Evolutionary conservation across 2,113 vertebrate species (phyloP).

Genomic region (Anas platyrhynchos): DNA sequence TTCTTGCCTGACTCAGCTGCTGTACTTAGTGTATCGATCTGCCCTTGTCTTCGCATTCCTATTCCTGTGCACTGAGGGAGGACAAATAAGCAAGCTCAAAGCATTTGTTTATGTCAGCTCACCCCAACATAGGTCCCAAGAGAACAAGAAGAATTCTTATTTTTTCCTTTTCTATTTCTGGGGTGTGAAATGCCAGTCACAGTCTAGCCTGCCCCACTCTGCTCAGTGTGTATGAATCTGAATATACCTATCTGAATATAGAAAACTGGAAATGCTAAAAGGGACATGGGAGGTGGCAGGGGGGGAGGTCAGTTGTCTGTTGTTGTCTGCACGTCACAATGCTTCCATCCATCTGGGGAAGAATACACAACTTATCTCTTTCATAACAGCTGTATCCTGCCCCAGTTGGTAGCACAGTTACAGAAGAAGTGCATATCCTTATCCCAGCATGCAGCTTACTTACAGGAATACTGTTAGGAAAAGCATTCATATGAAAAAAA

Average conservation of each 20-base stretch:
- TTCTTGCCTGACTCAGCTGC: constrained; percentile 15
- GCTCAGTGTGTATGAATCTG: not conserved
- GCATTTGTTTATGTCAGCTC: not conserved
- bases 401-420: not conserved
- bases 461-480: not conserved
- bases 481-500: not conserved
- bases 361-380: not conserved
- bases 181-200: not conserved
- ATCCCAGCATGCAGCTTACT: not conserved
- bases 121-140: not conserved
- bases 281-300: not conserved
- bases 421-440: not conserved
- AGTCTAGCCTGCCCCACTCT: not conserved
- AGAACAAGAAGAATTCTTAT: not conserved
- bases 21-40: constrained; percentile 41
- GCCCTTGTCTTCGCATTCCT: not conserved
- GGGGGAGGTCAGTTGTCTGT: not conserved
- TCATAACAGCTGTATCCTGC: not conserved
- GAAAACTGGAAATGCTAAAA: not conserved
- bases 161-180: not conserved
- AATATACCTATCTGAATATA: not conserved
- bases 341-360: not conserved
- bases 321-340: not conserved
- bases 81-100: not conserved
- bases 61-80: not conserved